phyloP scores from a whole-genome alignment of 2,888 invertebrate species.

The Ectemnius cavifrons region DNA sequence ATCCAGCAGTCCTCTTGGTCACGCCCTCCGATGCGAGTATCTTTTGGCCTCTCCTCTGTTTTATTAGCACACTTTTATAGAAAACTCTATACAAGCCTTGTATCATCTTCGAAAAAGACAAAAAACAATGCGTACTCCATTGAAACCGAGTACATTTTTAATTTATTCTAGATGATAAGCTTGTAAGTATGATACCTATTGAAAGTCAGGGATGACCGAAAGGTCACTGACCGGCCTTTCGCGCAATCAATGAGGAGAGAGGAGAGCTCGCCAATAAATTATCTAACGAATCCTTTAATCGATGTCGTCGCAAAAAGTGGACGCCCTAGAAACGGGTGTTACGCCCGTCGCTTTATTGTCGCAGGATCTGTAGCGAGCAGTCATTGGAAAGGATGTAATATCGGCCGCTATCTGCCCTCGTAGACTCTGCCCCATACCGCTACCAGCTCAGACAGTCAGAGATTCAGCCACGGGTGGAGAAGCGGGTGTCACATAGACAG shows the following conservation, averaged over 20 bases:
- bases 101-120: too few relatives aligned
- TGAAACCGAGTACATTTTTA: too few relatives aligned
- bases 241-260: neutral
- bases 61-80: neutral
- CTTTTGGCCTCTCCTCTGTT: neutral
- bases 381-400: conserved; percentile 64
- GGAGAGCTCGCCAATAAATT: too few relatives aligned
- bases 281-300: too few relatives aligned
- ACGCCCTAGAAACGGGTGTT: too few relatives aligned
- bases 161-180: too few relatives aligned
- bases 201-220: too few relatives aligned
- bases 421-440: conserved; percentile 31
- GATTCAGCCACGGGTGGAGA: too few relatives aligned
- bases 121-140: too few relatives aligned
- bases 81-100: neutral
- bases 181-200: too few relatives aligned
- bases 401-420: conserved; percentile 48
- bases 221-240: neutral
- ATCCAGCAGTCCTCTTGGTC: conserved; percentile 58
- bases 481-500: neutral
- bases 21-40: conserved; percentile 64
- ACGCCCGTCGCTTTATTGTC: too few relatives aligned
- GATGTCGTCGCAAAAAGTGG: too few relatives aligned
- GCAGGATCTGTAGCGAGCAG: conserved; percentile 31
- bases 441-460: conserved; percentile 34